Conservation (phyloP, 2,888 invertebrate genomes). For the Latheticus oryzae region DNA sequence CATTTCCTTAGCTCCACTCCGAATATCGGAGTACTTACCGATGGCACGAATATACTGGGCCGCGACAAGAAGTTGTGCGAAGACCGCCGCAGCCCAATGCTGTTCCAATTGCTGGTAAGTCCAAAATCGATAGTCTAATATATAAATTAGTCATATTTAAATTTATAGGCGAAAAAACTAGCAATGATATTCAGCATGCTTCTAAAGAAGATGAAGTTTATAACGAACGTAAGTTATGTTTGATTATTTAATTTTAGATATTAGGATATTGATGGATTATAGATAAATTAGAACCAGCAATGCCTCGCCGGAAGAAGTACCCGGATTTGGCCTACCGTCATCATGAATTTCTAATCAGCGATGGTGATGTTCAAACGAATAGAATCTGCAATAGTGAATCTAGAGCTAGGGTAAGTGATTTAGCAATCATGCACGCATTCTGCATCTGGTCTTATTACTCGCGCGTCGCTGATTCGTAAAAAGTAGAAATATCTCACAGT, state of each 20-base stretch:
- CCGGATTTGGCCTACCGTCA: conserved; percentile 89
- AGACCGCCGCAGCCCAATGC: conserved; percentile 70
- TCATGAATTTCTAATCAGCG: conserved; percentile 80
- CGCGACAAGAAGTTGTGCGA: conserved; percentile 78
- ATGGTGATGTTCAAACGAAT: conserved; percentile 70
- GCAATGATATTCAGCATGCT: conserved; percentile 54
- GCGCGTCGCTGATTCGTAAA: conserved; percentile 39
- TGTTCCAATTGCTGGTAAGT: conserved; percentile 54
- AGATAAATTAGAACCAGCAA: conserved; percentile 85
- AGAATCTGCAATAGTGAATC: conserved; percentile 71
- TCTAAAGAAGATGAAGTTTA: conserved; percentile 62
- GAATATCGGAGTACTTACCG: conserved; percentile 95
- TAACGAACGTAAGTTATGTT: conserved; percentile 50
- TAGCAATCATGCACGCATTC: conserved; percentile 41
- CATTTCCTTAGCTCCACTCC: conserved; percentile 95
- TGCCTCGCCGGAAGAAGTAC: conserved; percentile 89
- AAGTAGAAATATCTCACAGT: conserved; percentile 36
- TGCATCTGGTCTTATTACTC: conserved; percentile 34
- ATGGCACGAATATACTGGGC: conserved; percentile 92
- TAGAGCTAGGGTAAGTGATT: conserved; percentile 73
- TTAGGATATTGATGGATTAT: too few relatives aligned
- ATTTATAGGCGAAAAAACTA: conserved; percentile 55
- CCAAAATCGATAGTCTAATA: conserved; percentile 31
- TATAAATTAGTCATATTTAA: conserved; percentile 28
- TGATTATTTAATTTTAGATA: conserved; percentile 45